phyloP scores from a whole-genome alignment of 1,140 invertebrate genomes.

The Drosophila micromelanica region DNA sequence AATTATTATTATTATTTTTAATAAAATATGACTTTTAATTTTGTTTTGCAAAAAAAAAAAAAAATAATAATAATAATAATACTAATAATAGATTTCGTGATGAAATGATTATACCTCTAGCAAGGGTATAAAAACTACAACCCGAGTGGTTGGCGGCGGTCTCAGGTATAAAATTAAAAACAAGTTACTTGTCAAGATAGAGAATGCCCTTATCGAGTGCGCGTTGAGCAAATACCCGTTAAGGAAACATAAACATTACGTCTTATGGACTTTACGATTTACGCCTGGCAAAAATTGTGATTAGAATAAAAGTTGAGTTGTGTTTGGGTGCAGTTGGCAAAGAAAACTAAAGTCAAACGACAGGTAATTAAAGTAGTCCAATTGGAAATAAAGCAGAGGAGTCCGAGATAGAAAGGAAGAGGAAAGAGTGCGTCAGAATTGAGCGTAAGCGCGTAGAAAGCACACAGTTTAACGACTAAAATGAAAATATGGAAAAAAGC shows the following conservation, averaged over 20 bases:
- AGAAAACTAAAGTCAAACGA: conserved; percentile 17
- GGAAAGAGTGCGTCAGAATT: conserved; percentile 7
- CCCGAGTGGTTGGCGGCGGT: not conserved
- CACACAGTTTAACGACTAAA: conserved; percentile 21
- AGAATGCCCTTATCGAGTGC: conserved; percentile 54
- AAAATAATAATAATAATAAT: no score
- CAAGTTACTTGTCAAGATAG: conserved; percentile 66
- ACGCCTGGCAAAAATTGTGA: conserved; percentile 22
- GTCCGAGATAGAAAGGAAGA: not conserved
- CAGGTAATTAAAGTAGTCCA: conserved; percentile 31
- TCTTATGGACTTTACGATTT: conserved; percentile 55
- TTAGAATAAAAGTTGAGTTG: conserved; percentile 24
- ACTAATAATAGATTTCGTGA: no score
- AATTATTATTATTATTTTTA: no score
- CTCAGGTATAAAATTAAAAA: not conserved
- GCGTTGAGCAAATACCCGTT: conserved; percentile 54
- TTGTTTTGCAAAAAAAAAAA: no score
- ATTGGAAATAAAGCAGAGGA: conserved; percentile 21
- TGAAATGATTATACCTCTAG: no score
- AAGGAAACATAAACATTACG: conserved; percentile 69
- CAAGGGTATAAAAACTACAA: not conserved
- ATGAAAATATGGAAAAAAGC: conserved; percentile 14
- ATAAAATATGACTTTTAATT: no score
- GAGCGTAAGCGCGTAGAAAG: conserved; percentile 46
- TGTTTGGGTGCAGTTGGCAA: conserved; percentile 1